Evolutionary conservation across 1,140 invertebrate genomes (phyloP), one percentile per base, ranked within the genome.

Genomic region (Pteromalus puparum): DNA sequence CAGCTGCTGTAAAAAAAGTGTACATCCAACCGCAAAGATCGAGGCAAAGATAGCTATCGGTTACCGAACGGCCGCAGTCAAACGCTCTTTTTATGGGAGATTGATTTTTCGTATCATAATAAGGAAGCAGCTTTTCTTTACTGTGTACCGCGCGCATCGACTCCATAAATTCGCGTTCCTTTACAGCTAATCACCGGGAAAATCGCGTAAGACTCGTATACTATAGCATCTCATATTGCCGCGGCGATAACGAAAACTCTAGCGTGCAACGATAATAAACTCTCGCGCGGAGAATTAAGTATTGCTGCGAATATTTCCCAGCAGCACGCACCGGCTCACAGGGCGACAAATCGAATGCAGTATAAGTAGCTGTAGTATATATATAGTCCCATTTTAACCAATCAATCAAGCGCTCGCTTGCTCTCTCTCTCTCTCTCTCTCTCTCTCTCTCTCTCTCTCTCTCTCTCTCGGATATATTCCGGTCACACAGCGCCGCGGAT

Each of bases 391-490:
- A 61, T 30, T 74, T 82, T 82, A 75, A 82, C 67, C 81, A 46
- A 82, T 82, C 81, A 82, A 82, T 82, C 81, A 75, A 75, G 2
- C 42, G 24, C 30, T 7, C 79, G 12, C 26, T 34, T 6, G 3
- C 6, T 0, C 30, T 34, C 30, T 34, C 30, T 30, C 30, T 30
- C 30, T 30, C 30, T 30, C 30, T 30, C 30, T 30, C 30, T 30
- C 30, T 30, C 30, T 30, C 30, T 30, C 30, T 30, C 30, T 30
- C 30, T 30, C 30, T 30, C 30, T 34, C 30, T 34, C 30, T 34
- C 30, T 34, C 30, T 34, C 30, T 48, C 53, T 75, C 21, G 72
- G 65, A 82, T 82, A 82, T 82, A 82, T 82, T 82, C 48, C 34
- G 46, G 53, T 65, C 81, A 46, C 68, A 61, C 72, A 67, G 30